phyloP scores from a whole-genome alignment of 1,140 invertebrate species.

The Dryas iulia region DNA sequence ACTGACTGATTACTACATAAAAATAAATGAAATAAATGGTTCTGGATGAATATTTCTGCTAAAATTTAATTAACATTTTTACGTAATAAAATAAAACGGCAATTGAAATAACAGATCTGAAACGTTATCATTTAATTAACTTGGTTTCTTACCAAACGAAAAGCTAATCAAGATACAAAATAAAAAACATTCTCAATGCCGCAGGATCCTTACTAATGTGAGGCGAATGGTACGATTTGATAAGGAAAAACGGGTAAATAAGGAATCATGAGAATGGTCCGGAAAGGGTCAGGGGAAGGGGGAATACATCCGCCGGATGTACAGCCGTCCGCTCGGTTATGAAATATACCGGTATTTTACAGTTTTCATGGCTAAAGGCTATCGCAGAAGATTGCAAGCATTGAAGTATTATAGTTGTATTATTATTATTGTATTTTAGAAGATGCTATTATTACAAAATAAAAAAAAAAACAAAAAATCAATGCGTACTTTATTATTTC shows the following conservation, averaged over 20 bases:
- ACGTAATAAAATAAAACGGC: no score
- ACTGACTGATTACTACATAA: no score
- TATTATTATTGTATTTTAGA: background rate
- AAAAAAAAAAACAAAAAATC: background rate
- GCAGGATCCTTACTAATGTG: constrained; percentile 59
- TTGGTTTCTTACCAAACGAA: constrained; percentile 35
- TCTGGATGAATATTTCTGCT: no score
- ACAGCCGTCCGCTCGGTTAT: constrained; percentile 38
- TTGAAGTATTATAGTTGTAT: background rate
- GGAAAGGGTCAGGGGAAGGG: constrained; percentile 51
- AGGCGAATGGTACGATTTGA: constrained; percentile 65
- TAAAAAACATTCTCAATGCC: constrained; percentile 53
- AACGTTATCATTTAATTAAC: constrained; percentile 21
- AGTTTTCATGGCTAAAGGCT: constrained; percentile 42
- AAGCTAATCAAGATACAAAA: constrained; percentile 44
- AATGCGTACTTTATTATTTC: background rate
- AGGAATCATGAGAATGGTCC: constrained; percentile 51
- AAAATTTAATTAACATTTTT: no score
- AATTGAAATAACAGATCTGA: no score
- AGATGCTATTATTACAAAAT: background rate
- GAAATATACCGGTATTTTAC: constrained; percentile 14
- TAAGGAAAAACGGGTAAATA: constrained; percentile 76
- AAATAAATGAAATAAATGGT: no score
- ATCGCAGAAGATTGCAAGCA: background rate
- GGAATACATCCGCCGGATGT: constrained; percentile 48